Percentiles rank a stretch among this genome's conserved stretches.
Evolutionary conservation across 2,113 vertebrate species (phyloP).

Genomic region (Misgurnus mizolepis): DNA sequence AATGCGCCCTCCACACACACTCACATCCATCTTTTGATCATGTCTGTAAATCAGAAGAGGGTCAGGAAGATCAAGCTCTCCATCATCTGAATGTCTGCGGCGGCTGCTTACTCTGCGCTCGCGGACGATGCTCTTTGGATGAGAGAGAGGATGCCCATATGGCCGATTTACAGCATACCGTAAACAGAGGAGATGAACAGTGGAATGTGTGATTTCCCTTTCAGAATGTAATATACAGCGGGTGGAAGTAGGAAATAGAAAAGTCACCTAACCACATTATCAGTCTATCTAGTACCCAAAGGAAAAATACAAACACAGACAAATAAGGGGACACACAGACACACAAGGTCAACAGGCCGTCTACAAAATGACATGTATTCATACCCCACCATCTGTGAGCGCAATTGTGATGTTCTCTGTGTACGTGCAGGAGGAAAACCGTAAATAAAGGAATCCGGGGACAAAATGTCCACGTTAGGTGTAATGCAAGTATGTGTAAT

Average conservation of each 20-base stretch:
- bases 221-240: constrained; percentile 14
- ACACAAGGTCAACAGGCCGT: background rate
- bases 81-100: constrained; percentile 17
- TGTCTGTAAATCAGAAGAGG: constrained; percentile 22
- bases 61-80: constrained; percentile 20
- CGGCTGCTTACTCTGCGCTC: background rate
- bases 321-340: background rate
- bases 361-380: constrained; percentile 38
- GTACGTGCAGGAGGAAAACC: constrained; percentile 4
- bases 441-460: constrained; percentile 42
- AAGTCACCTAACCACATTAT: constrained; percentile 25
- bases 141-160: constrained; percentile 31
- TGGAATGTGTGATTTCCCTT: constrained; percentile 38
- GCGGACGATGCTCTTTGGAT: background rate
- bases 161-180: constrained; percentile 31
- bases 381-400: constrained; percentile 21
- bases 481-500: constrained; percentile 1
- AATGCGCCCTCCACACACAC: background rate
- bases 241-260: constrained; percentile 29
- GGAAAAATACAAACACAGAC: background rate
- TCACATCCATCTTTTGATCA: background rate
- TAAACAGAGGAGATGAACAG: constrained; percentile 39
- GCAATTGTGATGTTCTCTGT: background rate
- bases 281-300: background rate
- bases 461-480: constrained; percentile 37